These are phyloP conservation scores for Trichoplusia ni DNA, from an alignment of 1,140 invertebrate species.

Conservation along the genomic window DNA sequence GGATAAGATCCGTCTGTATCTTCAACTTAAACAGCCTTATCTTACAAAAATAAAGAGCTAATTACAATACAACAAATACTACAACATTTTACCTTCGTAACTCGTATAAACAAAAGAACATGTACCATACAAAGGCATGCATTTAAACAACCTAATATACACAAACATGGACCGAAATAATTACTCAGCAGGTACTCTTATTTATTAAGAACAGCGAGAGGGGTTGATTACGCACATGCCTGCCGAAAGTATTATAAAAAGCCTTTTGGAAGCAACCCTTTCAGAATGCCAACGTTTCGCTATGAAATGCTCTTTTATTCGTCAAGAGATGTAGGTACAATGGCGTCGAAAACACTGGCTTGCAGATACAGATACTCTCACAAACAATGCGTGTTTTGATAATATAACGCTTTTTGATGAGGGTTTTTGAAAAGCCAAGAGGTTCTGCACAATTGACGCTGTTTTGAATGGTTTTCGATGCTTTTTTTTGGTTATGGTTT, in stretches of 20 bases:
- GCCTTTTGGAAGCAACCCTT: slow-evolving; percentile 74
- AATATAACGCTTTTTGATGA: slow-evolving; percentile 66
- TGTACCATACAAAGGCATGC: slow-evolving; percentile 22
- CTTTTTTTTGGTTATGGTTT: not conserved
- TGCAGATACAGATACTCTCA: slow-evolving; percentile 61
- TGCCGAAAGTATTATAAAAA: slow-evolving; percentile 77
- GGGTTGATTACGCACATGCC: slow-evolving; percentile 62
- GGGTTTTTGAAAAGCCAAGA: slow-evolving; percentile 46
- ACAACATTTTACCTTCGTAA: too few species aligned
- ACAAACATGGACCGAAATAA: slow-evolving; percentile 41
- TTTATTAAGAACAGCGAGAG: slow-evolving; percentile 61
- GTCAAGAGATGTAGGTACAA: slow-evolving; percentile 64
- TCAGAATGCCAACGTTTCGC: slow-evolving; percentile 52
- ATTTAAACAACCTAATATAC: slow-evolving; percentile 27
- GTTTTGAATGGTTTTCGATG: not conserved
- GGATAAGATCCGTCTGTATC: too few species aligned
- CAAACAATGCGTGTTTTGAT: slow-evolving; percentile 70
- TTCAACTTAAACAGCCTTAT: too few species aligned
- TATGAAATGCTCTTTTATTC: slow-evolving; percentile 76
- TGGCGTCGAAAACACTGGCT: slow-evolving; percentile 64
- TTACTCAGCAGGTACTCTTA: slow-evolving; percentile 49
- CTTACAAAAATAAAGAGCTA: too few species aligned
- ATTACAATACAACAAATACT: too few species aligned
- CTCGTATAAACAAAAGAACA: not conserved
- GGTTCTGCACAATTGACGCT: slow-evolving; percentile 15